These are phyloP conservation scores for Andrena camellia DNA, from an alignment of 2,888 invertebrate species.

Conservation along the genomic window DNA sequence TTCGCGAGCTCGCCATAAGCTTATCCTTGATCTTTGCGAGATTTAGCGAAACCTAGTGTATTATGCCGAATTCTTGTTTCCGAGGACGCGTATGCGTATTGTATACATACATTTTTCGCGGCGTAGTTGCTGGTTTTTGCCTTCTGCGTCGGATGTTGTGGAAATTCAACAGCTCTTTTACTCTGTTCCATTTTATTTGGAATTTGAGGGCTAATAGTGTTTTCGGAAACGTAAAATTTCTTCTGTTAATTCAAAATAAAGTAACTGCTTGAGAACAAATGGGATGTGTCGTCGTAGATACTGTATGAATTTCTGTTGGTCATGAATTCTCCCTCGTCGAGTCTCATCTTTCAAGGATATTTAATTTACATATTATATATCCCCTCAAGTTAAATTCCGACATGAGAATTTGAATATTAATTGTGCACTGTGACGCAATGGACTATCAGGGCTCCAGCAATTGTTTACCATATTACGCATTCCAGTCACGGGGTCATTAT, in stretches of 20 bases:
- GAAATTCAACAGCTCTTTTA: background rate
- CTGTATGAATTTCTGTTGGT: background rate
- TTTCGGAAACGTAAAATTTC: background rate
- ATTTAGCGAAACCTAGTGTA: conserved; percentile 12
- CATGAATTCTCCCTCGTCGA: background rate
- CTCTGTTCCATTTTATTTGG: background rate
- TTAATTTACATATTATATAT: background rate
- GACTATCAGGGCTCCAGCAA: background rate
- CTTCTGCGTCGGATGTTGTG: background rate
- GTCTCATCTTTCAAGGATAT: conserved; percentile 1
- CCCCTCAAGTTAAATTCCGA: too few species aligned
- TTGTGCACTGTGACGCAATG: background rate
- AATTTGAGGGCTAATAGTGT: background rate
- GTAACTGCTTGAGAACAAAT: background rate
- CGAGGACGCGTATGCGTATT: background rate
- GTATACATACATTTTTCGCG: background rate
- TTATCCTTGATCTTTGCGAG: conserved; percentile 35
- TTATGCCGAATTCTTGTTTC: conserved; percentile 7
- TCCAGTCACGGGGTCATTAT: background rate
- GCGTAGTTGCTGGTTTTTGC: background rate
- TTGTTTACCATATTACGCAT: background rate
- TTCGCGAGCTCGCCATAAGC: conserved; percentile 15
- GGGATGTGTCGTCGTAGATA: background rate
- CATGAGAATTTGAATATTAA: too few species aligned
- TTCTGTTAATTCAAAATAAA: background rate